These are phyloP conservation scores for Noctua janthe DNA, from an alignment of 2,888 invertebrate genomes.

Conservation along the genomic window DNA sequence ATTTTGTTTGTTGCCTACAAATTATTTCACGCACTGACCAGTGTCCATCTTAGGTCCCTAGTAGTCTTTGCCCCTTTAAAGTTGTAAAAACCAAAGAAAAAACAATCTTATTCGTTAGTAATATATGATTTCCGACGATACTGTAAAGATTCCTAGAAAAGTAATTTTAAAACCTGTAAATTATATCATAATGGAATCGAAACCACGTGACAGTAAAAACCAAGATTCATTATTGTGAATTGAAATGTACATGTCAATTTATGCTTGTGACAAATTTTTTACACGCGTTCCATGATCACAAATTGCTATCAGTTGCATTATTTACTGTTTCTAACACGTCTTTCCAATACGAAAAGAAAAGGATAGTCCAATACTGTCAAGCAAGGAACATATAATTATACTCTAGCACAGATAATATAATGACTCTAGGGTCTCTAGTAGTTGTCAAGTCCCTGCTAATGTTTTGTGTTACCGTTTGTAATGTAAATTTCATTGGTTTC, in stretches of 20 bases:
- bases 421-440: too few species aligned
- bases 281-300: not conserved
- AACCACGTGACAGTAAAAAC: not conserved
- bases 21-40: not conserved
- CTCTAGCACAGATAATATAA: too few species aligned
- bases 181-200: not conserved
- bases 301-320: slow-evolving; percentile 8
- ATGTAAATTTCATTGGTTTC: slow-evolving; percentile 20
- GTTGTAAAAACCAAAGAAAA: not conserved
- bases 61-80: not conserved
- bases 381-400: too few species aligned
- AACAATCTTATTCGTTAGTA: not conserved
- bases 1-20: not conserved
- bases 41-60: too few species aligned
- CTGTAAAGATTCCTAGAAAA: not conserved
- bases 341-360: slow-evolving; percentile 5
- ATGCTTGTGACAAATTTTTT: not conserved
- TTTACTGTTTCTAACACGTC: slow-evolving; percentile 15
- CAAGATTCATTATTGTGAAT: not conserved
- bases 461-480: slow-evolving; percentile 29
- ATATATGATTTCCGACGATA: not conserved
- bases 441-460: not conserved
- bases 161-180: not conserved
- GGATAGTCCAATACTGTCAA: not conserved
- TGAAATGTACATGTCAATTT: slow-evolving; percentile 22